These are phyloP conservation scores for Caenorhabditis inopinata DNA, from an alignment of 1,140 invertebrate species.

Conservation along the genomic window DNA sequence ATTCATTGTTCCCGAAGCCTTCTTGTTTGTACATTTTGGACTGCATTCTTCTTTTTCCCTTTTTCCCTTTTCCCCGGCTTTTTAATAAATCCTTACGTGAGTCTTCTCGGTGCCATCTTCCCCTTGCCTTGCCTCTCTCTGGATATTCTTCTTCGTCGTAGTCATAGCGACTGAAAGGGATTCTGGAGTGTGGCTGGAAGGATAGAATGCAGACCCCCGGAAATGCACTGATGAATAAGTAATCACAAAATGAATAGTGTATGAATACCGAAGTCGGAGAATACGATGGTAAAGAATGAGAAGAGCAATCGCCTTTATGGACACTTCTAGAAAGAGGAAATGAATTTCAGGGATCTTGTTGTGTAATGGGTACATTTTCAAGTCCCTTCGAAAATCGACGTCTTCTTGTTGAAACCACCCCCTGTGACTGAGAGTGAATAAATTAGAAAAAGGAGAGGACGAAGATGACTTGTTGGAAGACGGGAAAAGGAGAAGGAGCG, in stretches of 20 bases:
- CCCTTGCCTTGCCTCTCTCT: neutral
- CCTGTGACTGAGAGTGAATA: conserved; percentile 15
- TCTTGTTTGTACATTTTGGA: conserved; percentile 13
- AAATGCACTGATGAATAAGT: conserved; percentile 10
- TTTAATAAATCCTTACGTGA: conserved; percentile 24
- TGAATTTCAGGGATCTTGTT: too few relatives aligned
- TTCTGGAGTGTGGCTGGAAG: neutral
- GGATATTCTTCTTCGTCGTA: neutral
- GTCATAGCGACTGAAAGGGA: neutral
- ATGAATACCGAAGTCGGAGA: neutral
- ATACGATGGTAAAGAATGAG: too few relatives aligned
- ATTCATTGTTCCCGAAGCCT: neutral
- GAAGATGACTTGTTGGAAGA: neutral
- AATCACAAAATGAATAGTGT: conserved; percentile 15
- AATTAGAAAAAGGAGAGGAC: conserved; percentile 15
- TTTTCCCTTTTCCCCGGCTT: neutral
- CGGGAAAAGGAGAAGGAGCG: neutral
- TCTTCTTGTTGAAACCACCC: neutral
- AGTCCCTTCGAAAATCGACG: neutral
- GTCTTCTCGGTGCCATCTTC: neutral
- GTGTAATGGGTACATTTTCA: too few relatives aligned
- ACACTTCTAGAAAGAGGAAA: too few relatives aligned
- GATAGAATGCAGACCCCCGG: too few relatives aligned
- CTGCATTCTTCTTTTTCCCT: neutral
- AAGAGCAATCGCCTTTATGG: too few relatives aligned